Conservation (phyloP, 2,797 vertebrate genomes). For the Channa striata region DNA sequence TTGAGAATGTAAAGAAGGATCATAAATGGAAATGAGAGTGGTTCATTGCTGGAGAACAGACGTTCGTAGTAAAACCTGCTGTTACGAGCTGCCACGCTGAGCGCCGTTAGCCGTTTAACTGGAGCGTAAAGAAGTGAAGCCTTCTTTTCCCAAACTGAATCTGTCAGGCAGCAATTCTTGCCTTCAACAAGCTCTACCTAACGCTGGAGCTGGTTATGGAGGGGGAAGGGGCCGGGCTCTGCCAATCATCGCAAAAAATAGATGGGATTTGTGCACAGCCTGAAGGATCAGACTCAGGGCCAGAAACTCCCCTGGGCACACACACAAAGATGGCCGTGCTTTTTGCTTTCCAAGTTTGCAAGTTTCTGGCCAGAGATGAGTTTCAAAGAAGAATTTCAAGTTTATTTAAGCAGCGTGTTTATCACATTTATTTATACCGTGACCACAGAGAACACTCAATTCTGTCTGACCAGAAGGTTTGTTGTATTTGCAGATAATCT, state of each 20-base stretch:
- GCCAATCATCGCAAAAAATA: constrained; percentile 14
- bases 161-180: constrained; percentile 11
- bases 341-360: constrained; percentile 4
- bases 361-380: background rate
- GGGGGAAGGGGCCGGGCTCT: background rate
- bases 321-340: background rate
- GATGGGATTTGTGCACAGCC: background rate
- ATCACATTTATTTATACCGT: constrained; percentile 15
- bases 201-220: constrained; percentile 21
- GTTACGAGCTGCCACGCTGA: constrained; percentile 18
- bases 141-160: background rate
- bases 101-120: constrained; percentile 15
- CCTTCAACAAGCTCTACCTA: constrained; percentile 5
- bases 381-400: background rate
- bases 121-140: background rate
- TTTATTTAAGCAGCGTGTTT: constrained; percentile 14
- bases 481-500: constrained; percentile 22
- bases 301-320: background rate
- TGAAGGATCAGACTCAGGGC: constrained; percentile 1
- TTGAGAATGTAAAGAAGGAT: constrained; percentile 4
- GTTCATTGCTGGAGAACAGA: constrained; percentile 40
- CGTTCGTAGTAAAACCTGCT: constrained; percentile 28
- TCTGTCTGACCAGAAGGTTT: constrained; percentile 18
- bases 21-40: constrained; percentile 34
- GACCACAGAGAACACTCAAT: constrained; percentile 6